A percentile compares a stretch with the other conserved stretches of the same genome.
These are phyloP conservation scores for Piezodorus guildinii DNA, from an alignment of 1,140 invertebrate species.

Conservation along the genomic window DNA sequence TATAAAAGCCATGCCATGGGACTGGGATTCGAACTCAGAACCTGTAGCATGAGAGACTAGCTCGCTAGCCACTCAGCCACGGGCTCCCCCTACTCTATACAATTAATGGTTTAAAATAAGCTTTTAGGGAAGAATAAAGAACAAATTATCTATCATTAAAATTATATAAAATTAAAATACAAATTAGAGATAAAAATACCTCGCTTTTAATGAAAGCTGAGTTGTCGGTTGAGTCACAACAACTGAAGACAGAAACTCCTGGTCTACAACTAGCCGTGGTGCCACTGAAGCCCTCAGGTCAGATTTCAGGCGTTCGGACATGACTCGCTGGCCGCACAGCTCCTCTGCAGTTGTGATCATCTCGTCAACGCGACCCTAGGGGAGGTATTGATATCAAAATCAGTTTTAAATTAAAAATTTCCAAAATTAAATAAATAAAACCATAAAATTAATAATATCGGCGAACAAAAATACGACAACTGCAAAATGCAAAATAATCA, in stretches of 20 bases:
- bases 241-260: conserved; percentile 15
- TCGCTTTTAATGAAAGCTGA: conserved; percentile 18
- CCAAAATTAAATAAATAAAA: background rate
- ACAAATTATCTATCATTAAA: too few relatives aligned
- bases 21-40: too few relatives aligned
- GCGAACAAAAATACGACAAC: too few relatives aligned
- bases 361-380: conserved; percentile 16
- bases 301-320: conserved; percentile 17
- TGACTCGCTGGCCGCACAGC: conserved; percentile 1
- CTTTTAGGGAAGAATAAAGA: too few relatives aligned
- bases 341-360: conserved; percentile 19
- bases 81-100: too few relatives aligned
- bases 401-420: background rate
- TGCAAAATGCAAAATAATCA: too few relatives aligned
- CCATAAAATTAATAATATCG: too few relatives aligned
- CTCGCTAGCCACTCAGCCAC: too few relatives aligned
- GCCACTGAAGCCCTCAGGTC: conserved; percentile 20
- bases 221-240: conserved; percentile 17
- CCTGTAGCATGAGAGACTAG: too few relatives aligned
- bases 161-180: background rate
- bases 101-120: too few relatives aligned
- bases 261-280: conserved; percentile 11
- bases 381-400: background rate
- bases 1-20: too few relatives aligned
- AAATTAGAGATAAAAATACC: background rate